A percentile compares a stretch with the other conserved stretches of the same genome.
These are phyloP conservation scores for Mobula hypostoma DNA, from an alignment of 2,113 vertebrate species.

Conservation along the genomic window DNA sequence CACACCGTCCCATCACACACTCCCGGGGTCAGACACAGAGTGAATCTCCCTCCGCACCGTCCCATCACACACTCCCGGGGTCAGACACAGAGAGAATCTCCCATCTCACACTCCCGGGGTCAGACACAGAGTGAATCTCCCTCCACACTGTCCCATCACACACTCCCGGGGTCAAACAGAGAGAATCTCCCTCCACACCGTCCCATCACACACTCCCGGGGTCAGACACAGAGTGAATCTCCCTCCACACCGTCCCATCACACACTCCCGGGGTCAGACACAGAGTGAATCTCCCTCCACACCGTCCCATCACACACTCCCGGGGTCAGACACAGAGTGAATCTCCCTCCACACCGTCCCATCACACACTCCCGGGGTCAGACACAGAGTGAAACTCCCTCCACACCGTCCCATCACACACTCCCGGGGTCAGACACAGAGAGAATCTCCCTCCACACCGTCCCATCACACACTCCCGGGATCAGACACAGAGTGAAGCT, in stretches of 20 bases:
- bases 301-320: not conserved
- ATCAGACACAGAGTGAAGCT: not conserved
- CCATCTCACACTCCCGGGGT: not conserved
- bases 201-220: not conserved
- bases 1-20: not conserved
- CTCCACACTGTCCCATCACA: too few species aligned
- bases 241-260: too few species aligned
- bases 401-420: too few species aligned
- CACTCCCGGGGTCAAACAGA: not conserved
- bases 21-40: not conserved
- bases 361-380: too few species aligned
- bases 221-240: not conserved
- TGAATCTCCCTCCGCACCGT: not conserved
- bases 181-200: not conserved
- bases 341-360: too few species aligned
- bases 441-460: not conserved
- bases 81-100: not conserved
- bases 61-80: too few species aligned
- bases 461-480: not conserved
- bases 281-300: not conserved
- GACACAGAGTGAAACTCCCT: too few species aligned
- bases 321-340: too few species aligned
- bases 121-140: too few species aligned
- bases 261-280: too few species aligned
- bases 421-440: not conserved